Conservation (phyloP, 2,797 vertebrate genomes). For the Molossus alvarezi region DNA sequence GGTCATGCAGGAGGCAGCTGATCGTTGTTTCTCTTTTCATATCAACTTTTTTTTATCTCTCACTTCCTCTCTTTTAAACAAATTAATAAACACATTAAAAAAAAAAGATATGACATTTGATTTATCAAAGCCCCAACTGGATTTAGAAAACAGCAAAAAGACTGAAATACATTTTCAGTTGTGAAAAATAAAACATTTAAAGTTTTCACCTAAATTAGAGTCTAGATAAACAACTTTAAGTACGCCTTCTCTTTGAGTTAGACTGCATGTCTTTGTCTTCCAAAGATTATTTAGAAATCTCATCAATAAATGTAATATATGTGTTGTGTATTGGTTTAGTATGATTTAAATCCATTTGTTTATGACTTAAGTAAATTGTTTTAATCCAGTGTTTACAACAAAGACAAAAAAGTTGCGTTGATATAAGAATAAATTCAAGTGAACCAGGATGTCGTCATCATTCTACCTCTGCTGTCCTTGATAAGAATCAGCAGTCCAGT, state of each 20-base stretch:
- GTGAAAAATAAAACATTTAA: slow-evolving; percentile 13
- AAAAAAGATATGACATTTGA: background rate
- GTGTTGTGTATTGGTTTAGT: background rate
- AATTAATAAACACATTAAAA: too few species aligned
- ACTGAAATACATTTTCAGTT: background rate
- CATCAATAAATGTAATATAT: background rate
- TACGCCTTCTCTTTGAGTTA: background rate
- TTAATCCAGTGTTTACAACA: background rate
- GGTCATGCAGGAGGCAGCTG: too few species aligned
- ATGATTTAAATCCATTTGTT: background rate
- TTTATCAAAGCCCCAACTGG: background rate
- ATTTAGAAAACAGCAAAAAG: slow-evolving; percentile 3
- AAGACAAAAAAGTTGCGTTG: background rate
- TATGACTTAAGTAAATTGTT: background rate
- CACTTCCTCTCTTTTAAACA: too few species aligned
- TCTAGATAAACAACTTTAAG: background rate
- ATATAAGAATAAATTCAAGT: background rate
- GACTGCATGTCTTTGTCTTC: background rate
- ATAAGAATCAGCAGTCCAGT: background rate
- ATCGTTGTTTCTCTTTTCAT: too few species aligned
- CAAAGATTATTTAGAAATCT: background rate
- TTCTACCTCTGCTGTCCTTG: background rate
- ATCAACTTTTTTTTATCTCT: too few species aligned
- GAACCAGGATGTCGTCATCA: background rate
- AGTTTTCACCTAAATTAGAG: background rate